Percentiles rank a stretch among this genome's conserved stretches.
These are phyloP conservation scores for Drosophila mojavensis DNA, from an alignment of 1,140 invertebrate species.

Conservation along the genomic window DNA sequence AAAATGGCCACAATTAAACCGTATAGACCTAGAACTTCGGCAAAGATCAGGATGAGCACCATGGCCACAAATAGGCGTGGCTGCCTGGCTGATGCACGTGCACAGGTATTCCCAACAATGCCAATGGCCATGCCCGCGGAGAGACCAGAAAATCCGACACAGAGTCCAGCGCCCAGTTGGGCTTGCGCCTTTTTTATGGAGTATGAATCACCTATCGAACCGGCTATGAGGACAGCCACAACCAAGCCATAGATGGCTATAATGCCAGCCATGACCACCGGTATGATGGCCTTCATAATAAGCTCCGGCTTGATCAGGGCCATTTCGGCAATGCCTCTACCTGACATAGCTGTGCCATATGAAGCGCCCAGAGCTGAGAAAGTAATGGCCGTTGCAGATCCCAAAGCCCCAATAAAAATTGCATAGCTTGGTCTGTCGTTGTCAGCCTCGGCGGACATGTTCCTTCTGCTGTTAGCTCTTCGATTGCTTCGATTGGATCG, in stretches of 20 bases:
- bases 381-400: slow-evolving; percentile 97
- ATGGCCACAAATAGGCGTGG: slow-evolving; percentile 97
- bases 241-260: slow-evolving; percentile 94
- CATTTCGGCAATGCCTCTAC: slow-evolving; percentile 56
- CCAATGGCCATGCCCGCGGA: slow-evolving; percentile 96
- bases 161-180: slow-evolving; percentile 95
- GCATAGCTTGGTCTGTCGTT: slow-evolving; percentile 85
- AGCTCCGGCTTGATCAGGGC: slow-evolving; percentile 51
- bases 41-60: slow-evolving; percentile 98
- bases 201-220: slow-evolving; percentile 85
- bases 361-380: slow-evolving; percentile 86
- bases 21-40: slow-evolving; percentile 97
- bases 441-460: slow-evolving; percentile 28
- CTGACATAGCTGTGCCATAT: slow-evolving; percentile 62
- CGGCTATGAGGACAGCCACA: slow-evolving; percentile 94
- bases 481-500: no score
- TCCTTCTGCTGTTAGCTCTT: neutral
- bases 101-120: slow-evolving; percentile 96
- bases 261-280: slow-evolving; percentile 70
- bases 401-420: slow-evolving; percentile 97
- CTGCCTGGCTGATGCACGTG: slow-evolving; percentile 95
- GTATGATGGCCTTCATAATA: slow-evolving; percentile 72
- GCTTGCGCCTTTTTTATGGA: slow-evolving; percentile 90
- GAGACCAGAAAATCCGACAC: slow-evolving; percentile 95
- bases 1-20: slow-evolving; percentile 97